Evolutionary conservation across 2,888 invertebrate species (phyloP).

Genomic region (Ophraella communa): DNA sequence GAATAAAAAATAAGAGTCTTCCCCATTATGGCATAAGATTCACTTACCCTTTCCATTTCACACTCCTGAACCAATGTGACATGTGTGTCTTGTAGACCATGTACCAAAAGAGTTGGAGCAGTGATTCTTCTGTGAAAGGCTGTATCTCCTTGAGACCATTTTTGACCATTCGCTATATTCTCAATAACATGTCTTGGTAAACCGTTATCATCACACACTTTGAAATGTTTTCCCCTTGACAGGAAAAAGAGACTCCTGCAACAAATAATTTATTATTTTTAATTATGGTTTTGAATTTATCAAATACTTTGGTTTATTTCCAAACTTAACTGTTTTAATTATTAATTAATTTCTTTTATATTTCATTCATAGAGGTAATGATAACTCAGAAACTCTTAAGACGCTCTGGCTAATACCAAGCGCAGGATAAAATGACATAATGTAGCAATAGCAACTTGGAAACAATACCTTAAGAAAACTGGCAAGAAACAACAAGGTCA

Average conservation of each 20-base stretch:
- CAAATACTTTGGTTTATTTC: not conserved
- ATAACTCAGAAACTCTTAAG: too few relatives aligned
- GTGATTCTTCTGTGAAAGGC: conserved; percentile 69
- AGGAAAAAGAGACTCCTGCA: conserved; percentile 64
- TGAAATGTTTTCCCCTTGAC: conserved; percentile 65
- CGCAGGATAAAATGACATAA: too few relatives aligned
- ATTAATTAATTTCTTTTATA: too few relatives aligned
- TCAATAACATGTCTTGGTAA: conserved; percentile 62
- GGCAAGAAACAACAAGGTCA: too few relatives aligned
- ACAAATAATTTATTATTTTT: conserved; percentile 24
- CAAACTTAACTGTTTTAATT: too few relatives aligned
- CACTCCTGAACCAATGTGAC: conserved; percentile 73
- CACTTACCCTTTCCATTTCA: conserved; percentile 71
- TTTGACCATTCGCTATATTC: conserved; percentile 67
- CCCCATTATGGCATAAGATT: not conserved
- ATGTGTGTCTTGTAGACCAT: conserved; percentile 70
- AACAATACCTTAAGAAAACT: too few relatives aligned
- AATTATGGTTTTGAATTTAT: not conserved
- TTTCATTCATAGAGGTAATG: too few relatives aligned
- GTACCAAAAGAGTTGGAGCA: conserved; percentile 69
- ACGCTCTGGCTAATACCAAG: too few relatives aligned
- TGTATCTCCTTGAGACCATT: conserved; percentile 73
- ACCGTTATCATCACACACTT: conserved; percentile 59
- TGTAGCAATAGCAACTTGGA: too few relatives aligned
- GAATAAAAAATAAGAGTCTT: not conserved